Evolutionary conservation across 2,113 vertebrate genomes (phyloP), one percentile per base, ranked within the genome.

Genomic region (Natator depressus): DNA sequence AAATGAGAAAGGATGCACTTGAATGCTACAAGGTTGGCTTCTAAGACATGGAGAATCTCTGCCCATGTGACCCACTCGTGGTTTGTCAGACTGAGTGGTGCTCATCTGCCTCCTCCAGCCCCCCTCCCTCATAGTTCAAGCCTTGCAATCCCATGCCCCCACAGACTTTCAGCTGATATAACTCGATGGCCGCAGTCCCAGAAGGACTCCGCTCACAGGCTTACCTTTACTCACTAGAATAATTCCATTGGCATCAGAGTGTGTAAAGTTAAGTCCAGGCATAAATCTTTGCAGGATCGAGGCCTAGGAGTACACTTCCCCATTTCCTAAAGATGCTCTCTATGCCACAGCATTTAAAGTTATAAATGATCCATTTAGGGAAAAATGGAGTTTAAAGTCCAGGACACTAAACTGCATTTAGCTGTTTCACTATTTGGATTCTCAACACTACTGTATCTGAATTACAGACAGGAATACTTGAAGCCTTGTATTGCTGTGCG

Each of bases 81-180:
- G 29, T 89, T 91, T 89, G 4, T 80, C 55, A 84, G 31, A 53
- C 14, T 85, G 42, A 89, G 50, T 24, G 78, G 76, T 47, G 38
- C 65, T 35, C 54, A 31, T 76, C 84, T 55, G 54, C 69, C 16
- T 85, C 35, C 47, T 85, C 49, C 2, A 4, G 81, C 46, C 51
- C 84, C 82, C 20, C 53, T 54, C 53, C 53, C 82, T 94, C 54
- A 62, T 96, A 35, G 62, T 69, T n/a, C 62, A 69, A 90, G 24
- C 54, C 38, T 80, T 0, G 0, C 50, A 90, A 54, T 89, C 76
- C 24, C 76, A 54, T n/a, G 24, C 10, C 55, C 24, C 2, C 10
- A 11, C 25, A 29, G 57, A 29, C 57, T 35, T 62, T 6, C 25
- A 62, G 59, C 31, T 5, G 59, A 31, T 62, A 31, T 62, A 62